A percentile compares a stretch with the other conserved stretches of the same genome.
Evolutionary conservation across 2,113 vertebrate species (phyloP).

Genomic region (Tretioscincus oriximinensis): DNA sequence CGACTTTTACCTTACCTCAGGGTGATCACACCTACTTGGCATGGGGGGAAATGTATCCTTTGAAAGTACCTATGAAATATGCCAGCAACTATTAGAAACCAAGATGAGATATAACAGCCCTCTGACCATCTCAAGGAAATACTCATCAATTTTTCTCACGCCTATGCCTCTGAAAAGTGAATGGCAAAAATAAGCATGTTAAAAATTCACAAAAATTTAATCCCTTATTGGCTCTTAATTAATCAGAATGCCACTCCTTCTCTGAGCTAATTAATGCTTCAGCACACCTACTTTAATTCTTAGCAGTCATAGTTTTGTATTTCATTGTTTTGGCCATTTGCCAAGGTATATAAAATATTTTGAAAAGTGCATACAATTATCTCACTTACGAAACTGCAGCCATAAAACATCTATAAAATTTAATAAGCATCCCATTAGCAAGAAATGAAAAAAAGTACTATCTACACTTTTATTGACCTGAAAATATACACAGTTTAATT

Average conservation of each 20-base stretch:
- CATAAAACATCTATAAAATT: slow-evolving; percentile 15
- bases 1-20: too few relatives aligned
- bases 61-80: too few relatives aligned
- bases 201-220: neutral
- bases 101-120: too few relatives aligned
- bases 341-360: slow-evolving; percentile 22
- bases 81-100: too few relatives aligned
- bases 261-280: neutral
- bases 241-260: neutral
- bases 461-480: slow-evolving; percentile 6
- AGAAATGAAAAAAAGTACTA: neutral
- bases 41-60: too few relatives aligned
- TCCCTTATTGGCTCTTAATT: neutral
- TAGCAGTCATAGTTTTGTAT: neutral
- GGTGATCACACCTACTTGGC: too few relatives aligned
- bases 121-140: too few relatives aligned
- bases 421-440: slow-evolving; percentile 6
- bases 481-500: slow-evolving; percentile 8
- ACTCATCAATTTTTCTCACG: too few relatives aligned
- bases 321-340: slow-evolving; percentile 7
- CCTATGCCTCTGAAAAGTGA: neutral
- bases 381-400: slow-evolving; percentile 7
- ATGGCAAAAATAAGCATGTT: neutral
- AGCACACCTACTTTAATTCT: neutral
- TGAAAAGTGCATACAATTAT: neutral